These are phyloP conservation scores for Athene noctua DNA, from an alignment of 2,113 vertebrate species.

Conservation along the genomic window DNA sequence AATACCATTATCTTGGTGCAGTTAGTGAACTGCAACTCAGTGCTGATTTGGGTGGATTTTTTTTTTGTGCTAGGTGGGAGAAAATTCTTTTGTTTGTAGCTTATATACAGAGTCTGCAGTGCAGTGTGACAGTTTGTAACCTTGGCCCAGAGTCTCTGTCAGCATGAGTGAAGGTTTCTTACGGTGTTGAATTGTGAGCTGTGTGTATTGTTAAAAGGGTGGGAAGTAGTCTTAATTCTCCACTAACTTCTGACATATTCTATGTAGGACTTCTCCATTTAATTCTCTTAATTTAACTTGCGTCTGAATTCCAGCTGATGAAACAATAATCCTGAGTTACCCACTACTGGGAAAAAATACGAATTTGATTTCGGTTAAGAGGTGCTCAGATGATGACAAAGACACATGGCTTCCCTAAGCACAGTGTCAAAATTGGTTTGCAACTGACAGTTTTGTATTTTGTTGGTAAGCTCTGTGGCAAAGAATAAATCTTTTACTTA, in stretches of 20 bases:
- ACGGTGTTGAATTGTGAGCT: background rate
- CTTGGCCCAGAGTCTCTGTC: background rate
- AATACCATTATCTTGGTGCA: rapidly evolving
- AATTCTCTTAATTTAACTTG: background rate
- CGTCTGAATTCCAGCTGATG: background rate
- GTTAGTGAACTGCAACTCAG: background rate
- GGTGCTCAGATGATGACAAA: background rate
- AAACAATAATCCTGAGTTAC: background rate
- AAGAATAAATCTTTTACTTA: slow-evolving; percentile 1
- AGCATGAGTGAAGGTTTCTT: background rate
- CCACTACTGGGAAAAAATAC: background rate
- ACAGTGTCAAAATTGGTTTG: background rate
- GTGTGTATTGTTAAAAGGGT: background rate
- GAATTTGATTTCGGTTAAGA: background rate
- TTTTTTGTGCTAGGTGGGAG: background rate
- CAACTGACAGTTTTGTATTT: background rate
- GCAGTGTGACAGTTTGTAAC: background rate
- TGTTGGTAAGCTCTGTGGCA: slow-evolving; percentile 20
- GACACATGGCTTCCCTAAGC: background rate
- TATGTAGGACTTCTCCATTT: background rate
- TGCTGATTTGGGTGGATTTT: background rate
- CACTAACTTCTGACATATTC: background rate
- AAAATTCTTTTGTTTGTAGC: background rate
- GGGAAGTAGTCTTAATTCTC: background rate
- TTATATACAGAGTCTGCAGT: background rate